Evolutionary conservation across 2,797 vertebrate genomes (phyloP).

Genomic region (Pterois miles): DNA sequence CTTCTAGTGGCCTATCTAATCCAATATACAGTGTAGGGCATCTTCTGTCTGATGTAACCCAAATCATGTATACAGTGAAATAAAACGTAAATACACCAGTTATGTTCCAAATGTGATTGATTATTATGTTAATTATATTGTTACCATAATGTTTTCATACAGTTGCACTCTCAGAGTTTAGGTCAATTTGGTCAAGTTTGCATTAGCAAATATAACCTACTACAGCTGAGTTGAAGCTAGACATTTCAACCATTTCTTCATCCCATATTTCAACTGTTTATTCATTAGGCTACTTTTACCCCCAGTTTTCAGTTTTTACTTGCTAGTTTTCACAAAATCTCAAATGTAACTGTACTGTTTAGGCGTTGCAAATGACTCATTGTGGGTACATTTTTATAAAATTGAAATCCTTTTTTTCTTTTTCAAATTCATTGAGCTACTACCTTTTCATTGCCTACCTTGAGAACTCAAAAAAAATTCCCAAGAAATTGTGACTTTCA

Average conservation of each 20-base stretch:
- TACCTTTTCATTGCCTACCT: too few species aligned
- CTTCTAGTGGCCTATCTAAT: slow-evolving; percentile 17
- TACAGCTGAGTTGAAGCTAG: too few species aligned
- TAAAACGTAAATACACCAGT: neutral
- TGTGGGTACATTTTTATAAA: neutral
- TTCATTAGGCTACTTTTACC: too few species aligned
- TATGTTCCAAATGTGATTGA: neutral
- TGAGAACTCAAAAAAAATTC: too few species aligned
- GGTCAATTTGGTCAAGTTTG: neutral
- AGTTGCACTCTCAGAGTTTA: neutral
- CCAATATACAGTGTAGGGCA: neutral
- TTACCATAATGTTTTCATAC: neutral
- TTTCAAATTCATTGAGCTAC: neutral
- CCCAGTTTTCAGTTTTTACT: too few species aligned
- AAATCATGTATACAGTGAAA: neutral
- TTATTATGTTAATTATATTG: neutral
- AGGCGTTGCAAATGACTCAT: neutral
- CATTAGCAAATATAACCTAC: too few species aligned
- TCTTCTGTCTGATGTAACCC: neutral
- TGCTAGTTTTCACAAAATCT: too few species aligned
- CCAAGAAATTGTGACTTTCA: too few species aligned
- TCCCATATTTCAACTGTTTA: neutral
- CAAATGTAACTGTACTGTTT: neutral
- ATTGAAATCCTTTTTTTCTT: neutral
- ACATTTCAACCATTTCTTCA: too few species aligned